These are phyloP conservation scores for Temnothorax curvispinosus DNA, from an alignment of 1,140 invertebrate species.

Conservation along the genomic window DNA sequence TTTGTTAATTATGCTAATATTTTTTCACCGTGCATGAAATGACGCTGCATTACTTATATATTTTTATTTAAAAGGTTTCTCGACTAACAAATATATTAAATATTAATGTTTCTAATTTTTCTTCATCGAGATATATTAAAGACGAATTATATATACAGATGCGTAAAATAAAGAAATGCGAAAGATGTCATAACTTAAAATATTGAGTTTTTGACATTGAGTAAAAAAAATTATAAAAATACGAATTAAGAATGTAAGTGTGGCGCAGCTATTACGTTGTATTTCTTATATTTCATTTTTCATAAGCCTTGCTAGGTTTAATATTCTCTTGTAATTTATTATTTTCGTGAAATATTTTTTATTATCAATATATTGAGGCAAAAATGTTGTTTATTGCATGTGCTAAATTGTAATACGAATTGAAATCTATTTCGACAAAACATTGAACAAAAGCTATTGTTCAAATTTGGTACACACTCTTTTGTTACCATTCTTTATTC, in stretches of 20 bases:
- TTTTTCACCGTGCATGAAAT: neutral
- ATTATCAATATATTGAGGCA: neutral
- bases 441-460: neutral
- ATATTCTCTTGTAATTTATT: conserved; percentile 3
- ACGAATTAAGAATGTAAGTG: neutral
- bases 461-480: neutral
- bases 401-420: neutral
- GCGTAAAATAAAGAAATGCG: neutral
- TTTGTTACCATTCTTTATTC: neutral
- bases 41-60: neutral
- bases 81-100: neutral
- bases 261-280: neutral
- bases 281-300: conserved; percentile 2
- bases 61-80: neutral
- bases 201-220: neutral
- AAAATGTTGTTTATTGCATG: neutral
- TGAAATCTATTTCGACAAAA: neutral
- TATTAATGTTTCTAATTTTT: neutral
- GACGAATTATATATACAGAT: neutral
- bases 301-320: neutral
- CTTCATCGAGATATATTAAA: neutral
- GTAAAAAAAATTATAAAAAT: neutral
- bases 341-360: neutral
- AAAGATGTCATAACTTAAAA: neutral
- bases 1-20: conserved; percentile 11